Evolutionary conservation across 1,140 invertebrate genomes (phyloP), one percentile per base, ranked within the genome.

Genomic region (Papilio aristodemus): DNA sequence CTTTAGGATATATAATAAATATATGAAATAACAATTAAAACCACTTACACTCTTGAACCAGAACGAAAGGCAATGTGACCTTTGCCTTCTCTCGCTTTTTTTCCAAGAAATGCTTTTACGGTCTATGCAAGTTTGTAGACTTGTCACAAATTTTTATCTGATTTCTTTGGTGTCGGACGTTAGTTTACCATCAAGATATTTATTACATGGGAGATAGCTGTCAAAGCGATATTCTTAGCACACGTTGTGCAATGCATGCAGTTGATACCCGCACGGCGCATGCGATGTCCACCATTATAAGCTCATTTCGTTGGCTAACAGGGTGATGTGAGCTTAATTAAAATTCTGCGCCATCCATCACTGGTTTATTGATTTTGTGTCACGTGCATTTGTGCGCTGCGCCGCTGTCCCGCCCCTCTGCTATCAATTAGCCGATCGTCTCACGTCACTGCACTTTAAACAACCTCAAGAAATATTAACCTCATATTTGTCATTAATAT

Each of bases 291-390:
- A 75, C 72, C 76, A 88, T 86, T 86, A 86, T 86, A 86, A 85
- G 80, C 83, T 83, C 86, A 87, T 89, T 83, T 88, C 78, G 83
- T 83, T 77, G 78, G 75, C 81, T 83, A 84, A 82, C 80, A 86
- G 77, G 77, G 78, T 85, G 83, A 89, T 86, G 82, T 78, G 79
- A 79, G 80, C 82, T 87, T 89, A 87, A 87, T 89, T 89, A 89
- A 89, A 87, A 87, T 89, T 83, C 79, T 75, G 71, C 81, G 75
- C 77, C 87, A 87, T 89, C 83, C 80, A 89, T 89, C 87, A 89
- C 78, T 69, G 75, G 76, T 68, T 75, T 89, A 89, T 89, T 89
- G 85, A 86, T 89, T 89, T 89, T 87, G 75, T 86, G 87, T 87
- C 85, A 76, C 68, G 71, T 78, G 78, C 87, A 87, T 79, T 81